These are phyloP conservation scores for Rhinolophus sinicus DNA, from an alignment of 2,113 vertebrate genomes.

Conservation along the genomic window DNA sequence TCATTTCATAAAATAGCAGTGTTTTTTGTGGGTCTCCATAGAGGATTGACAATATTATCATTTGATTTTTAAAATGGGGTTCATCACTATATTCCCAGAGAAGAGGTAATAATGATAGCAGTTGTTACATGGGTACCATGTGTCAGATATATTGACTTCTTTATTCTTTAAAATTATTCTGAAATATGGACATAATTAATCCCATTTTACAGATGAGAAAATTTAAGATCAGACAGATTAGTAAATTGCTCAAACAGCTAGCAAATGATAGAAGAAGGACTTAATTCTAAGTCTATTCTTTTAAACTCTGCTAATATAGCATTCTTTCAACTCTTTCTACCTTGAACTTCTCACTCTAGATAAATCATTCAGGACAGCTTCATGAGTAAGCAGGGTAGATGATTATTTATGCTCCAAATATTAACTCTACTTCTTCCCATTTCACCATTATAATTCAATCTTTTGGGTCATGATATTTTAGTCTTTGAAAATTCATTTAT, in stretches of 20 bases:
- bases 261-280: not conserved
- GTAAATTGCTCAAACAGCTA: not conserved
- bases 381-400: slow-evolving; percentile 29
- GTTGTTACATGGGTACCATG: not conserved
- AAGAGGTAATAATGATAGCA: not conserved
- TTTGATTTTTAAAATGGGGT: slow-evolving; percentile 10
- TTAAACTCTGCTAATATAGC: not conserved
- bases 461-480: slow-evolving; percentile 41
- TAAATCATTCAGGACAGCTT: slow-evolving; percentile 32
- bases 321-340: slow-evolving; percentile 22
- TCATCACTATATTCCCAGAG: not conserved
- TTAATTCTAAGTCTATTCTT: not conserved
- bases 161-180: slow-evolving; percentile 43
- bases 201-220: not conserved
- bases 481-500: slow-evolving; percentile 54
- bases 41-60: not conserved
- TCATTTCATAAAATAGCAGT: not conserved
- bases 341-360: slow-evolving; percentile 32
- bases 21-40: not conserved
- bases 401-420: slow-evolving; percentile 31
- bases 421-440: slow-evolving; percentile 11
- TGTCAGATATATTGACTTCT: not conserved
- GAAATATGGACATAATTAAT: not conserved
- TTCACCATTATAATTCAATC: slow-evolving; percentile 41
- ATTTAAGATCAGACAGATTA: not conserved